Conservation (phyloP, 2,113 vertebrate genomes). For the Prochilodus magdalenae region DNA sequence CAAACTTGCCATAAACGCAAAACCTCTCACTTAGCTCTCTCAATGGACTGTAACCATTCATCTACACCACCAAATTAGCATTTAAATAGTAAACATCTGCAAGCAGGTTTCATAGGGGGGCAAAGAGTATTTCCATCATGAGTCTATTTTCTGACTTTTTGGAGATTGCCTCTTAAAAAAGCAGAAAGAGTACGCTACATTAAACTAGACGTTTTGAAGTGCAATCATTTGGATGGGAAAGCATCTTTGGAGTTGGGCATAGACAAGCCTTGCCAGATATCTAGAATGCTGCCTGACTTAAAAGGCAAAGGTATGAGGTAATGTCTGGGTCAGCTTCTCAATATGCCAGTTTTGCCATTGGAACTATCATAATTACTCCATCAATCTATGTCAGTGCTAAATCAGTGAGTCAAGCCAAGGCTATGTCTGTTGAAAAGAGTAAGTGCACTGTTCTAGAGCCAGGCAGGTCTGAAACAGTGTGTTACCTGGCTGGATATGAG, state of each 20-base stretch:
- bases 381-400: background rate
- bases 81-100: constrained; percentile 58
- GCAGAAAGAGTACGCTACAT: constrained; percentile 34
- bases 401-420: background rate
- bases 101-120: constrained; percentile 40
- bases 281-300: constrained; percentile 5
- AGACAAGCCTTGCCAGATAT: background rate
- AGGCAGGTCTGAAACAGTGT: background rate
- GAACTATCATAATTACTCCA: background rate
- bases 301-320: constrained; percentile 28
- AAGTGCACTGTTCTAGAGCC: background rate
- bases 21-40: constrained; percentile 39
- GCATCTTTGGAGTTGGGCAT: background rate
- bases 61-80: constrained; percentile 52
- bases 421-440: background rate
- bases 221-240: constrained; percentile 2
- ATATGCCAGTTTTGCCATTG: background rate
- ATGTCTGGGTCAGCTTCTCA: constrained; percentile 5
- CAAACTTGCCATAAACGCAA: constrained; percentile 46
- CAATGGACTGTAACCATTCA: constrained; percentile 44
- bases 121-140: constrained; percentile 44
- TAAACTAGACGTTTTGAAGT: constrained; percentile 29
- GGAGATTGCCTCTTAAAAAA: background rate
- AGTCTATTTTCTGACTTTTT: constrained; percentile 41
- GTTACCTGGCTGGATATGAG: background rate